A percentile compares a stretch with the other conserved stretches of the same genome.
Evolutionary conservation across 2,797 vertebrate species (phyloP).

Genomic region (Poecilia wingei): DNA sequence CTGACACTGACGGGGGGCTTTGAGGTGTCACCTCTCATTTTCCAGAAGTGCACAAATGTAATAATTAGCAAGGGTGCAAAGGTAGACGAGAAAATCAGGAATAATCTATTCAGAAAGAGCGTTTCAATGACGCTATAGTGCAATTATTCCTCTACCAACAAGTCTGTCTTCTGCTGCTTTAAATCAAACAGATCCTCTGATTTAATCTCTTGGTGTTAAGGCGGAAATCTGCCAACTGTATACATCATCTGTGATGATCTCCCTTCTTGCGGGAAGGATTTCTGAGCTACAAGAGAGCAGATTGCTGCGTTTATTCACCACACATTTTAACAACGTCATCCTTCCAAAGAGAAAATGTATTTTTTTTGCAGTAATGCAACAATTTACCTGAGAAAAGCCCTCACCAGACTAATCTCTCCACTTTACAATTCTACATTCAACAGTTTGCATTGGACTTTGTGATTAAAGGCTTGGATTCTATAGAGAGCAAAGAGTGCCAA

Average conservation of each 20-base stretch:
- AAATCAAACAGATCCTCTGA: conserved; percentile 6
- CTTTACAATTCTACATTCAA: not conserved
- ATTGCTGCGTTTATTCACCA: conserved; percentile 16
- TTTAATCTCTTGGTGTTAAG: conserved; percentile 26
- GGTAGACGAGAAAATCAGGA: conserved; percentile 28
- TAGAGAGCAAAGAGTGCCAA: too few relatives aligned
- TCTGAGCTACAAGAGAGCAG: conserved; percentile 9
- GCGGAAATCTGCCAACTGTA: conserved; percentile 24
- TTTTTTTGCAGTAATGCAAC: not conserved
- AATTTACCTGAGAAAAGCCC: conserved; percentile 1
- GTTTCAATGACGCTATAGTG: conserved; percentile 21
- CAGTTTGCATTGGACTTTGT: not conserved
- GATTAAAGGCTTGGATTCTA: not conserved
- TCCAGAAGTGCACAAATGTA: conserved; percentile 15
- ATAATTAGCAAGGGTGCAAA: conserved; percentile 29
- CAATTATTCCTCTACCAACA: conserved; percentile 40
- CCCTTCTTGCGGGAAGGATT: conserved; percentile 7
- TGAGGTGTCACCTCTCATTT: conserved; percentile 16
- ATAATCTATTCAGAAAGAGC: conserved; percentile 32
- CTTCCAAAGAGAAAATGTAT: conserved; percentile 1
- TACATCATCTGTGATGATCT: conserved; percentile 27
- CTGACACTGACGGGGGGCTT: not conserved
- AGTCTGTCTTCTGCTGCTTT: conserved; percentile 35
- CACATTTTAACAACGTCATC: conserved; percentile 3
- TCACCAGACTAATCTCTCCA: not conserved